Conservation (phyloP, 2,797 vertebrate genomes). For the Eleutherodactylus coqui region DNA sequence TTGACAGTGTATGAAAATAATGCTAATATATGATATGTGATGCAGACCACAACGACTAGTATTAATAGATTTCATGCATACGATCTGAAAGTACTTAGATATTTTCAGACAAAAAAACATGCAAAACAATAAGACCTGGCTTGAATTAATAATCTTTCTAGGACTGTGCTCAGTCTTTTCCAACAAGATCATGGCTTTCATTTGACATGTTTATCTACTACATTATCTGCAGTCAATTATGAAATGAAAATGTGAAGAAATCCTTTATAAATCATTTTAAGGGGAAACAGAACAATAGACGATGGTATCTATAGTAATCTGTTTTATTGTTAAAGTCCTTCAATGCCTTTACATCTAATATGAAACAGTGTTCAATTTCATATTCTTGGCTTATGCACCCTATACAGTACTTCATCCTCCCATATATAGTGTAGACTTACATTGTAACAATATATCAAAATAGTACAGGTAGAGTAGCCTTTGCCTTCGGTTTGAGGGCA, state of each 20-base stretch:
- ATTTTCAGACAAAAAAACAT: constrained; percentile 36
- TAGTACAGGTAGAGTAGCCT: too few relatives aligned
- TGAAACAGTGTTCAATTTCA: neutral
- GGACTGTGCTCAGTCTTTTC: constrained; percentile 38
- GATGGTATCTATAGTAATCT: constrained; percentile 9
- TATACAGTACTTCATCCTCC: neutral
- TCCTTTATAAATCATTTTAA: constrained; percentile 32
- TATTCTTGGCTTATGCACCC: neutral
- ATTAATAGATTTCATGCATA: constrained; percentile 48
- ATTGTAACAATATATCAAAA: too few relatives aligned
- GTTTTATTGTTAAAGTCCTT: neutral
- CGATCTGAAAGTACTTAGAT: constrained; percentile 38
- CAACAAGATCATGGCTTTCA: constrained; percentile 46
- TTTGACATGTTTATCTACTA: constrained; percentile 55
- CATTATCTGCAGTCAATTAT: constrained; percentile 45
- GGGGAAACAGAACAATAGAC: constrained; percentile 2
- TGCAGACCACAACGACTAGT: constrained; percentile 36
- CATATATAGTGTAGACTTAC: too few relatives aligned
- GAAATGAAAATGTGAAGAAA: constrained; percentile 45
- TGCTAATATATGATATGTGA: constrained; percentile 37
- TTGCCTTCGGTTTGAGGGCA: too few relatives aligned
- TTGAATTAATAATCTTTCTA: constrained; percentile 58
- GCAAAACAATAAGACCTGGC: constrained; percentile 6
- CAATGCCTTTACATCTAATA: neutral
- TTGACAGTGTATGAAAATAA: constrained; percentile 28